phyloP scores from a whole-genome alignment of 2,113 vertebrate species.

The Pseudorectes ferrugineus region DNA sequence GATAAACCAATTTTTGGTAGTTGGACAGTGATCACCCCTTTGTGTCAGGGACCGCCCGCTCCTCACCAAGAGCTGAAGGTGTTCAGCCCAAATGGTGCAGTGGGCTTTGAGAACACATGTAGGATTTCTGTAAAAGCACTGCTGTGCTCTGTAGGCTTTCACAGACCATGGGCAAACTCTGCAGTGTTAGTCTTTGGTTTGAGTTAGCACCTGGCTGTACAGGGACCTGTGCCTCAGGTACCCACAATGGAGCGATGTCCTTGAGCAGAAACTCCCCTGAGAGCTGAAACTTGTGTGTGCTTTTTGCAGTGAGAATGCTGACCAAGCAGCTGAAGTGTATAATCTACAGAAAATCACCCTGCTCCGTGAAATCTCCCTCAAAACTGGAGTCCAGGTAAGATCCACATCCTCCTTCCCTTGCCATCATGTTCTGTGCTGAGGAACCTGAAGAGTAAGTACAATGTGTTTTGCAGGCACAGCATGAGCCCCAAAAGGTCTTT shows the following conservation, averaged over 20 bases:
- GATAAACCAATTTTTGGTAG: background rate
- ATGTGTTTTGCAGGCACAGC: background rate
- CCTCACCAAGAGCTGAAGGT: background rate
- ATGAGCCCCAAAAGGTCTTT: fast-evolving
- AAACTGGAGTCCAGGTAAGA: constrained; percentile 93
- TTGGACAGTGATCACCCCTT: background rate
- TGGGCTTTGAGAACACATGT: fast-evolving
- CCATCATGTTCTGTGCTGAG: fast-evolving
- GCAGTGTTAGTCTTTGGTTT: background rate
- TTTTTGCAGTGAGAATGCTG: constrained; percentile 84
- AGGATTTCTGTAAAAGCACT: background rate
- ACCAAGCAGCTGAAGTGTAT: constrained; percentile 91
- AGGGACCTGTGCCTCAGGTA: background rate
- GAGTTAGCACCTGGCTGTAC: background rate
- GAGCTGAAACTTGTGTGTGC: background rate
- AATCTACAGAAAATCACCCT: constrained; percentile 93
- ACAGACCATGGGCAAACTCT: background rate
- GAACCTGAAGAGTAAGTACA: background rate
- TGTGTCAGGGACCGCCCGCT: fast-evolving
- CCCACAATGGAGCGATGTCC: background rate
- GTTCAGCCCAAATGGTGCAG: background rate
- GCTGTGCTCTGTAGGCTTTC: background rate
- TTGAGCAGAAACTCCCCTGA: background rate
- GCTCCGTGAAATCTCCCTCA: constrained; percentile 92
- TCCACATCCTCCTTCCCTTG: background rate